Percentiles rank a stretch among this genome's conserved stretches.
Conservation (phyloP, 1,140 invertebrate species). For the Drusus annulatus region DNA sequence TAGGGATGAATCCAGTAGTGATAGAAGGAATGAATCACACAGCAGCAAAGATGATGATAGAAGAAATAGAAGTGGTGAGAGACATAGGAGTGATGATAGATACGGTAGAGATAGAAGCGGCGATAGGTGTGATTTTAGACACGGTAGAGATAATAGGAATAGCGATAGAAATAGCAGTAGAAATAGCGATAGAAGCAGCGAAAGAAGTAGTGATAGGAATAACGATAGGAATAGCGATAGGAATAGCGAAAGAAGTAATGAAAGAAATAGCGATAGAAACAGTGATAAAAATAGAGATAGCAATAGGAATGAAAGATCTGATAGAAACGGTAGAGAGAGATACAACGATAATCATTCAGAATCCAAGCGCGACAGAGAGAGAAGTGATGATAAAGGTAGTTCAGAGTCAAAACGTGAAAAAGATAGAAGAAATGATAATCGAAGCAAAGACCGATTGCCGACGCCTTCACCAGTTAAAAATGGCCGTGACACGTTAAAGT, state of each 20-base stretch:
- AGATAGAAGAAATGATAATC: constrained; percentile 23
- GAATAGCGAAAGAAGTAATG: constrained; percentile 38
- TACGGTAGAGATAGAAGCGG: neutral
- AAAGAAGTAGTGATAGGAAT: neutral
- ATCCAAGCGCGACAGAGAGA: too few species aligned
- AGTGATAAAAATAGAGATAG: neutral
- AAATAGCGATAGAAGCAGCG: constrained; percentile 1
- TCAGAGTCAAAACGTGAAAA: constrained; percentile 44
- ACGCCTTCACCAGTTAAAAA: neutral
- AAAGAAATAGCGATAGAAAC: constrained; percentile 42
- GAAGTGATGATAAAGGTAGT: too few species aligned
- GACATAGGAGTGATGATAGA: constrained; percentile 1
- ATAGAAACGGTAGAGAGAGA: neutral
- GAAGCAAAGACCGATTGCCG: neutral
- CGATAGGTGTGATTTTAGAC: neutral
- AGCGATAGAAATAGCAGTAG: neutral
- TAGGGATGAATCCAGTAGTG: neutral
- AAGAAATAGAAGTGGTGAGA: neutral
- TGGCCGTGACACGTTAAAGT: neutral
- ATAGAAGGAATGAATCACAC: neutral
- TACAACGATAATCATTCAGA: too few species aligned
- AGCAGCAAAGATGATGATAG: neutral
- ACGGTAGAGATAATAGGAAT: neutral
- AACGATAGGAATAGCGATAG: neutral
- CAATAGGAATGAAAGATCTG: neutral